Conservation (phyloP, 2,888 invertebrate species). For the Mellilla xanthometata region DNA sequence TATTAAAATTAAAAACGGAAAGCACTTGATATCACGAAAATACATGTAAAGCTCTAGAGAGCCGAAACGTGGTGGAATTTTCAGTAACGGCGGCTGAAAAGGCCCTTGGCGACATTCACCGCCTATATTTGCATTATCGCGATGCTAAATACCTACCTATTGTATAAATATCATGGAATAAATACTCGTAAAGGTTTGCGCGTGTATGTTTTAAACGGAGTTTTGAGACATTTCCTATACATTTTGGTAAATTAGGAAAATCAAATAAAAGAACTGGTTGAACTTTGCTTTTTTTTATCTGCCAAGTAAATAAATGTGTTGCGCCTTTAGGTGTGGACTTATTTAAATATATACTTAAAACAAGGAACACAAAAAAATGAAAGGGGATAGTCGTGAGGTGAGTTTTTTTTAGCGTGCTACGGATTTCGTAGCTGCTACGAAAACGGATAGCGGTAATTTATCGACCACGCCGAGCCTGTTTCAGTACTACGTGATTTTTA, state of each 20-base stretch:
- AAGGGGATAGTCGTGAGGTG: constrained; percentile 6
- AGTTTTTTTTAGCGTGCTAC: constrained; percentile 24
- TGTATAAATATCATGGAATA: constrained; percentile 21
- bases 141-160: constrained; percentile 52
- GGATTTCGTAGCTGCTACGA: constrained; percentile 23
- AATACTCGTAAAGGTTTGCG: too few relatives aligned
- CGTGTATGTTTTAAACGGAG: too few relatives aligned
- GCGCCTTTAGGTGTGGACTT: too few relatives aligned
- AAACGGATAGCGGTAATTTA: constrained; percentile 20
- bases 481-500: constrained; percentile 8
- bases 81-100: constrained; percentile 59
- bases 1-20: constrained; percentile 55
- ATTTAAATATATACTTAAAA: too few relatives aligned
- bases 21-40: constrained; percentile 54
- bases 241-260: too few relatives aligned
- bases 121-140: constrained; percentile 69
- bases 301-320: too few relatives aligned
- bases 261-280: too few relatives aligned
- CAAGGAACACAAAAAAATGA: too few relatives aligned
- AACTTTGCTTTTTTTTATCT: too few relatives aligned
- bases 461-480: constrained; percentile 19
- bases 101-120: constrained; percentile 50
- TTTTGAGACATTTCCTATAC: too few relatives aligned
- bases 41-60: constrained; percentile 58
- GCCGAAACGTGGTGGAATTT: constrained; percentile 62